Percentiles rank a stretch among this genome's conserved stretches.
Evolutionary conservation across 2,113 vertebrate species (phyloP).

Genomic region (Nothoprocta pentlandii): DNA sequence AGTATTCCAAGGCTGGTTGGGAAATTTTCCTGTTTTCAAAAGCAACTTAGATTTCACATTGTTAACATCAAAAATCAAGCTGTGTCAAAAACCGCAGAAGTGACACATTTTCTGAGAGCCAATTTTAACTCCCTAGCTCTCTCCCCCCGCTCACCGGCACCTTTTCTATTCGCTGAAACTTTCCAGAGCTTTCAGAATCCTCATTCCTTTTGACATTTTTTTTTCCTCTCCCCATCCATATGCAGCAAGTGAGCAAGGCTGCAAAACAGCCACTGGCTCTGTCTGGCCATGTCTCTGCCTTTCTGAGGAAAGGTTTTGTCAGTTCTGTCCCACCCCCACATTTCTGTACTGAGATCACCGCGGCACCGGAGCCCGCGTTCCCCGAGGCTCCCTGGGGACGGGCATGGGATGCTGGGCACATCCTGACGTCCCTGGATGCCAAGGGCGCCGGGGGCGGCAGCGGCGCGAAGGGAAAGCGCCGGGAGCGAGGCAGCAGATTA

Average conservation of each 20-base stretch:
- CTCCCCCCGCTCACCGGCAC: fast-evolving
- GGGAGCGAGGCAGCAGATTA: neutral
- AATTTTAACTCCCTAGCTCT: too few species aligned
- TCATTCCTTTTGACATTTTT: neutral
- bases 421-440: too few species aligned
- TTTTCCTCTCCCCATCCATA: too few species aligned
- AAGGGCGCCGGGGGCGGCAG: too few species aligned
- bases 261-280: neutral
- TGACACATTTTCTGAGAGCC: too few species aligned
- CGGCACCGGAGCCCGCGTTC: too few species aligned
- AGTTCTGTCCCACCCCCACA: fast-evolving
- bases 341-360: neutral
- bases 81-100: too few species aligned
- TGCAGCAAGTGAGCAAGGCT: fast-evolving
- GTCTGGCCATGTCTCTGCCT: too few species aligned
- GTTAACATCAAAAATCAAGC: too few species aligned
- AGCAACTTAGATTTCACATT: neutral
- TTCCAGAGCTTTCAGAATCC: neutral
- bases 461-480: neutral
- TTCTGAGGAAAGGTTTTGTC: neutral
- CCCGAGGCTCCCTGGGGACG: fast-evolving
- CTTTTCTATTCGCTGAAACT: fast-evolving
- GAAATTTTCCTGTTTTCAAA: neutral
- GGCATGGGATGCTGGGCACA: too few species aligned
- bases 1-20: neutral